phyloP scores from a whole-genome alignment of 64 coral and sea anemone genomes.

The Stylophora pistillata region DNA sequence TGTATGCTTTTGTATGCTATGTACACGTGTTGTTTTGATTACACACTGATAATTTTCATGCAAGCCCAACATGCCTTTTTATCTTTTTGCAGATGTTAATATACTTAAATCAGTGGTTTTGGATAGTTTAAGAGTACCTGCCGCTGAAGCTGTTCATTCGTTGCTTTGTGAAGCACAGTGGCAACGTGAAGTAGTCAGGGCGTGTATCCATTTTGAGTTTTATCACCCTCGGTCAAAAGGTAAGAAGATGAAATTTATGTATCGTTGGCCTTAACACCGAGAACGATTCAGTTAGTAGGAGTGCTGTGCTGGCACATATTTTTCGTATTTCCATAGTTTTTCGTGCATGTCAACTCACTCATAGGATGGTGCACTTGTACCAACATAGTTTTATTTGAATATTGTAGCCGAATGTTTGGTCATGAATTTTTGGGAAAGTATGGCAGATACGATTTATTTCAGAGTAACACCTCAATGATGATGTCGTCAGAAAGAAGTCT shows the following conservation, averaged over 20 bases:
- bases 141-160: background rate
- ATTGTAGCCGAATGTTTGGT: too few species aligned
- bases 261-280: too few species aligned
- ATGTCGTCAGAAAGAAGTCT: too few species aligned
- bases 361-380: too few species aligned
- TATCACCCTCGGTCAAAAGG: conserved; percentile 26
- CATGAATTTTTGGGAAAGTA: too few species aligned
- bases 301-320: too few species aligned
- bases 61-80: background rate
- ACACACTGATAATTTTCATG: background rate
- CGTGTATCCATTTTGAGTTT: conserved; percentile 15
- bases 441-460: too few species aligned
- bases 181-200: conserved; percentile 24
- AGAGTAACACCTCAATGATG: too few species aligned
- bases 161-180: conserved; percentile 12
- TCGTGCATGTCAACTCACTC: too few species aligned
- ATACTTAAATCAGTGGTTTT: background rate
- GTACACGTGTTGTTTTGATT: background rate
- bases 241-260: background rate
- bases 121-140: background rate
- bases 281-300: too few species aligned
- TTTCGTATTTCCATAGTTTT: too few species aligned
- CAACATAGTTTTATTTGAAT: too few species aligned
- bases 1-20: background rate
- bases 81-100: background rate